phyloP scores from a whole-genome alignment of 2,113 vertebrate species.

The Pogona vitticeps region DNA sequence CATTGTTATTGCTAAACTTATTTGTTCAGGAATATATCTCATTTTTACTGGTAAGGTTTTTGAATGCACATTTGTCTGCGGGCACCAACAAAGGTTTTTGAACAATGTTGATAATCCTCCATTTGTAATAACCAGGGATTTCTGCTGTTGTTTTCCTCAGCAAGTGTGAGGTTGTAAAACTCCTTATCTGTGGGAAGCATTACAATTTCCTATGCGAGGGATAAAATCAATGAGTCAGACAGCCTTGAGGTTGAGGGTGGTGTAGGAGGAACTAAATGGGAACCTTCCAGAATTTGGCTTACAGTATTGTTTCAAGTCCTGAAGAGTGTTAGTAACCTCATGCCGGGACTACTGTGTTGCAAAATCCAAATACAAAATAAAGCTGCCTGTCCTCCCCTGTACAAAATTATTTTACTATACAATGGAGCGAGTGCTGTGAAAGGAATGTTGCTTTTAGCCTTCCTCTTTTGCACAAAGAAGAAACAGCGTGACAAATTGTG shows the following conservation, averaged over 20 bases:
- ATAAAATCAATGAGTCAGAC: background rate
- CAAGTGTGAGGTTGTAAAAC: background rate
- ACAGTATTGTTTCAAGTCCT: background rate
- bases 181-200: background rate
- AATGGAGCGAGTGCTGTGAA: background rate
- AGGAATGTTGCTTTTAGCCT: background rate
- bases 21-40: slow-evolving; percentile 13
- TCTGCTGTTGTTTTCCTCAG: background rate
- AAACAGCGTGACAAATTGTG: background rate
- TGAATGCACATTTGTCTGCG: background rate
- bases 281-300: background rate
- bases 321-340: slow-evolving; percentile 1
- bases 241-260: background rate
- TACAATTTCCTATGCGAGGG: background rate
- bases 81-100: background rate
- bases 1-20: background rate
- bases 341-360: slow-evolving; percentile 29
- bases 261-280: background rate
- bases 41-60: background rate
- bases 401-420: background rate
- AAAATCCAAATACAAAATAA: background rate
- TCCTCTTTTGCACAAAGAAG: background rate
- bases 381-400: slow-evolving; percentile 27
- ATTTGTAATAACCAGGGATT: background rate
- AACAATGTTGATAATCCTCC: background rate